These are phyloP conservation scores for Drosophila melanosoma DNA, from an alignment of 2,888 invertebrate species.

Conservation along the genomic window DNA sequence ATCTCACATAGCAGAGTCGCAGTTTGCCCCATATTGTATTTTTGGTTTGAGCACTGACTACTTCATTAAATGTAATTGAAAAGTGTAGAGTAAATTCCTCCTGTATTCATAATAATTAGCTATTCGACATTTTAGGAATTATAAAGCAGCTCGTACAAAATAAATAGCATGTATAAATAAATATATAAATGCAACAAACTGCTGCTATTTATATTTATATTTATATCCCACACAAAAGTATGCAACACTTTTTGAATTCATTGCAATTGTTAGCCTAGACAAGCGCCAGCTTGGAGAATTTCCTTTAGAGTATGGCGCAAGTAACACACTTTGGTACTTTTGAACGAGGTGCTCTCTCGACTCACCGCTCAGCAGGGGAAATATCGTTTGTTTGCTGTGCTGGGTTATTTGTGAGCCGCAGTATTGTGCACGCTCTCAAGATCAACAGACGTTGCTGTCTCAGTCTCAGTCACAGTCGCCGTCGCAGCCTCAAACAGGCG, in stretches of 20 bases:
- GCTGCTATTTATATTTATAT: not conserved
- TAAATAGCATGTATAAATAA: conserved; percentile 1
- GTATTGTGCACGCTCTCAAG: conserved; percentile 75
- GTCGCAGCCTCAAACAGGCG: conserved; percentile 49
- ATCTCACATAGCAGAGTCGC: not conserved
- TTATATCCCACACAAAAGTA: conserved; percentile 25
- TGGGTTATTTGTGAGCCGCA: conserved; percentile 60
- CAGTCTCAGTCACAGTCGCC: conserved; percentile 25
- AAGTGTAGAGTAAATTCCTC: not conserved
- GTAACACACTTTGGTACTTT: conserved; percentile 10
- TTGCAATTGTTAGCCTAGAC: not conserved
- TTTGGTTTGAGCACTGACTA: not conserved
- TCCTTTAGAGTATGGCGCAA: conserved; percentile 1
- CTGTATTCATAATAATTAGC: not conserved
- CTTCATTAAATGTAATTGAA: not conserved
- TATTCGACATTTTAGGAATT: not conserved
- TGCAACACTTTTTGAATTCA: conserved; percentile 6
- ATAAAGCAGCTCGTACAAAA: not conserved
- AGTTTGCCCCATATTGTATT: not conserved
- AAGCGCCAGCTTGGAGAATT: conserved; percentile 23
- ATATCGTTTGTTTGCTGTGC: conserved; percentile 50
- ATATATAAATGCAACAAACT: conserved; percentile 32
- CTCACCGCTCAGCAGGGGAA: conserved; percentile 55
- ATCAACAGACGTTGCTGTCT: conserved; percentile 72
- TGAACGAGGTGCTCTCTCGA: conserved; percentile 3